A percentile compares a stretch with the other conserved stretches of the same genome.
Conservation (phyloP, 2,113 vertebrate genomes). For the Nipponia nippon region DNA sequence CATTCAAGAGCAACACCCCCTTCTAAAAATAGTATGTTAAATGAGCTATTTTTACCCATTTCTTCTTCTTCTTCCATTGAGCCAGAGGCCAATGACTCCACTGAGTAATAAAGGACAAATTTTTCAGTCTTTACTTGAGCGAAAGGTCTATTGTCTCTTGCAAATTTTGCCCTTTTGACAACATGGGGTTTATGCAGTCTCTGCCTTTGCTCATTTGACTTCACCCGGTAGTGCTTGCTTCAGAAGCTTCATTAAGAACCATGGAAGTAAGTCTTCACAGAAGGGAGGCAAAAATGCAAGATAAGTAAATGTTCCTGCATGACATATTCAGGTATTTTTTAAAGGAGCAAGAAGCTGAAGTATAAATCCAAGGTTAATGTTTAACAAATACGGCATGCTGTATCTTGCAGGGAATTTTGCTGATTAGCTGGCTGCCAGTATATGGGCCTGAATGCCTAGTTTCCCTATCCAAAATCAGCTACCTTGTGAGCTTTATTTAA, state of each 20-base stretch:
- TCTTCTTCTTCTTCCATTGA: neutral
- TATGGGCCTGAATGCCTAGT: neutral
- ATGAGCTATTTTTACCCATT: neutral
- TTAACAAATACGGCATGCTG: neutral
- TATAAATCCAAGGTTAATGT: neutral
- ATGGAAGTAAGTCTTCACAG: neutral
- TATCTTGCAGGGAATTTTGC: neutral
- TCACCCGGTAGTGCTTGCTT: neutral
- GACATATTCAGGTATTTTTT: neutral
- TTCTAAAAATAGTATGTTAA: neutral
- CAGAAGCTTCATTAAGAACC: neutral
- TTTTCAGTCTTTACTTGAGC: neutral
- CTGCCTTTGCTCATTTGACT: neutral
- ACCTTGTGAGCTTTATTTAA: neutral
- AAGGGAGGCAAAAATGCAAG: neutral
- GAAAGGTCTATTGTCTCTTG: neutral
- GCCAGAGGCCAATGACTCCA: neutral
- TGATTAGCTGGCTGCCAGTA: neutral
- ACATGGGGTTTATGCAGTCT: rapidly evolving
- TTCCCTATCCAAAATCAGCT: neutral
- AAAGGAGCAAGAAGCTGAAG: neutral
- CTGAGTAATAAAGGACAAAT: neutral
- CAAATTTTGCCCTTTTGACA: neutral
- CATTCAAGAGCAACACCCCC: neutral
- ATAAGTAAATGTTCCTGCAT: neutral